Conservation (phyloP, 2,888 invertebrate species). For the Prostheceraeus crozeri region DNA sequence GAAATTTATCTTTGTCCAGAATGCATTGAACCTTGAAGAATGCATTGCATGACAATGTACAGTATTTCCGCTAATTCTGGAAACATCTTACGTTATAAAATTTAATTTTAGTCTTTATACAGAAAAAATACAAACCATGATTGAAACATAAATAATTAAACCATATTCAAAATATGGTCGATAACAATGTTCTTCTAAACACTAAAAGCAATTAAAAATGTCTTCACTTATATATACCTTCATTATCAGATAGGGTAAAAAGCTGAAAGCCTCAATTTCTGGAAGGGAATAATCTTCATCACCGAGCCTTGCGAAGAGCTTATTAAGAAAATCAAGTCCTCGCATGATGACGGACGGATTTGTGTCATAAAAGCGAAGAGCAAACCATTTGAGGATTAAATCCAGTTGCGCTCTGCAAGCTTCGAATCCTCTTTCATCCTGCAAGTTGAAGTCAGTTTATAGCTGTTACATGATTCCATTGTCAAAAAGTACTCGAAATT, state of each 20-base stretch:
- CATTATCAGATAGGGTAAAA: conserved; percentile 83
- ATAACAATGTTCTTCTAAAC: no score
- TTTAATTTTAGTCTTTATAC: no score
- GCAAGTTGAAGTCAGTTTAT: not conserved
- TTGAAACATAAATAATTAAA: no score
- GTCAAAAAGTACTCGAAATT: conserved; percentile 28
- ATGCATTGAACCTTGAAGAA: no score
- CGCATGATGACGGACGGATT: conserved; percentile 82
- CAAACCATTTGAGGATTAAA: conserved; percentile 88
- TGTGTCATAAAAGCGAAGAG: conserved; percentile 91
- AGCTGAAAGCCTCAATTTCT: conserved; percentile 82
- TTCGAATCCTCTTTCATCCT: conserved; percentile 50
- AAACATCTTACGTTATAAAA: no score
- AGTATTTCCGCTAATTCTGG: no score
- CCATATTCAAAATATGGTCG: no score
- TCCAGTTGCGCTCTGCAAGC: conserved; percentile 82
- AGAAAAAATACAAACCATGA: no score
- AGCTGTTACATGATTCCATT: conserved; percentile 1
- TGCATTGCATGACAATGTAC: no score
- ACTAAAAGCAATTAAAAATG: no score
- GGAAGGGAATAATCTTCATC: conserved; percentile 72
- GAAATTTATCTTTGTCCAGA: no score
- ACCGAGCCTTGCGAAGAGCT: conserved; percentile 72
- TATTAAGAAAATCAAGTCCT: conserved; percentile 73
- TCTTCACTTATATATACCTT: no score